phyloP scores from a whole-genome alignment of 2,888 invertebrate genomes.

The Ectobius pallidus region DNA sequence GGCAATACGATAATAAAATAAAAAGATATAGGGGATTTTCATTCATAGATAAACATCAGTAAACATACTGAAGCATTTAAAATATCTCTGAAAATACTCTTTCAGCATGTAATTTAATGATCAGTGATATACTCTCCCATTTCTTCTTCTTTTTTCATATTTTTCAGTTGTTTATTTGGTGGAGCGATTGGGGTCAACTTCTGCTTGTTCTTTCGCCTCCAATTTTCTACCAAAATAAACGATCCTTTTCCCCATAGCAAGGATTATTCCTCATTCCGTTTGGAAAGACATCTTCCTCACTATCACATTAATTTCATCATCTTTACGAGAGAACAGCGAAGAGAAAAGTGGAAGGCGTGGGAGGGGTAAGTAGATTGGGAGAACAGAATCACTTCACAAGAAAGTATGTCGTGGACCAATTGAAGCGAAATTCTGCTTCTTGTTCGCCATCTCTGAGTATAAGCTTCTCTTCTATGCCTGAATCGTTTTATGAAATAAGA shows the following conservation, averaged over 20 bases:
- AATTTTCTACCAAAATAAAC: not conserved
- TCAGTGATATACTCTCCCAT: no score
- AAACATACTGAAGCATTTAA: no score
- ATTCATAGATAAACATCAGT: no score
- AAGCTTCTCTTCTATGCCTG: not conserved
- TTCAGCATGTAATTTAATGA: no score
- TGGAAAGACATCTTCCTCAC: not conserved
- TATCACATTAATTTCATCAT: not conserved
- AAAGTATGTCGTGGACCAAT: not conserved
- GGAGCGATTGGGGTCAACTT: no score
- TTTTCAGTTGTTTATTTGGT: no score
- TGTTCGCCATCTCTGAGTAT: not conserved
- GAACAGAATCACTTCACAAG: not conserved
- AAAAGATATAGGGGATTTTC: no score
- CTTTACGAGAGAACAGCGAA: not conserved
- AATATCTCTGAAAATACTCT: no score
- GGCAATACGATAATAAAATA: no score
- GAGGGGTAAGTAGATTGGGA: not conserved
- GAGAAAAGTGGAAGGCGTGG: not conserved
- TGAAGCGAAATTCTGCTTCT: not conserved
- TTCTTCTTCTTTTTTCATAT: no score
- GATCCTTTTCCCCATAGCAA: not conserved
- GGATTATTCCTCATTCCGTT: not conserved
- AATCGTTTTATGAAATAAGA: conserved; percentile 7
- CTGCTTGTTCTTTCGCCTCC: no score